Conservation (phyloP, 2,113 vertebrate genomes). For the Zapornia atra region DNA sequence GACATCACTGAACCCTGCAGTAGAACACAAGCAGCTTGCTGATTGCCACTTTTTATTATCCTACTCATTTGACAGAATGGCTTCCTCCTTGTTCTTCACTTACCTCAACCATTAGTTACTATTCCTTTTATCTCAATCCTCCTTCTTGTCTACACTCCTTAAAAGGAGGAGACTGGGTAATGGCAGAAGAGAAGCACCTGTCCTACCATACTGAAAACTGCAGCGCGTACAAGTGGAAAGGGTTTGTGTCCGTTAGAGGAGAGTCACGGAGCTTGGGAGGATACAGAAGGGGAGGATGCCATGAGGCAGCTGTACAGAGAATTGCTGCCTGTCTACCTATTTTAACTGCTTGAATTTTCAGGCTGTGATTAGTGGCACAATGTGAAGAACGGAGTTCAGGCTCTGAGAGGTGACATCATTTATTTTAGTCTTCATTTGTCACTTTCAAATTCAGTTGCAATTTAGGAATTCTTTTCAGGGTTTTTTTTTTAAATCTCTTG, state of each 20-base stretch:
- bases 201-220: not conserved
- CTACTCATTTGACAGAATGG: not conserved
- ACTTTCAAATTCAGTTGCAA: not conserved
- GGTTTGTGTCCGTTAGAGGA: not conserved
- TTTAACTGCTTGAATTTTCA: not conserved
- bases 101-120: not conserved
- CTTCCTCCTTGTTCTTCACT: not conserved
- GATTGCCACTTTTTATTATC: not conserved
- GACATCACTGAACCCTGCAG: not conserved
- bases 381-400: not conserved
- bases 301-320: not conserved
- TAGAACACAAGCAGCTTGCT: not conserved
- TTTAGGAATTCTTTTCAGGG: not conserved
- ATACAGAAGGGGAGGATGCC: not conserved
- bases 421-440: not conserved
- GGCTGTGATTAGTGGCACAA: not conserved
- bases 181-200: not conserved
- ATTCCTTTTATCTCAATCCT: not conserved
- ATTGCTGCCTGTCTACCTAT: not conserved
- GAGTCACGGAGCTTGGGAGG: not conserved
- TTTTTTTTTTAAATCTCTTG: not conserved
- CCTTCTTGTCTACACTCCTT: not conserved
- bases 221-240: not conserved
- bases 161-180: not conserved
- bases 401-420: not conserved